Percentiles rank a stretch among this genome's conserved stretches.
These are phyloP conservation scores for Lasioglossum vierecki DNA, from an alignment of 2,888 invertebrate species.

Conservation along the genomic window DNA sequence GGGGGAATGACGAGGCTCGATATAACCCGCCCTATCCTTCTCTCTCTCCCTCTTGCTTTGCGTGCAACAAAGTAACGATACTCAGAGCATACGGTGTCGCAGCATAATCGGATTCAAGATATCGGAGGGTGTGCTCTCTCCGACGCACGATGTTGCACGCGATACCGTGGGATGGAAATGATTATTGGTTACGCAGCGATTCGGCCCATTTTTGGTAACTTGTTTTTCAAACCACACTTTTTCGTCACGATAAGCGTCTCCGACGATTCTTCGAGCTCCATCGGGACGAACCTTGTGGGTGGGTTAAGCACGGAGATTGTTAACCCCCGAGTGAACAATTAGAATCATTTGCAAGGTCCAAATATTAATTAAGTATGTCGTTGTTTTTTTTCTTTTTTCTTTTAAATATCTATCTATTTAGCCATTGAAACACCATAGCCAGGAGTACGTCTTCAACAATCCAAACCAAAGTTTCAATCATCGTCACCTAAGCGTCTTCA, in stretches of 20 bases:
- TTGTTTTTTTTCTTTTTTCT: not conserved
- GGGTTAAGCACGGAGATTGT: not conserved
- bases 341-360: not conserved
- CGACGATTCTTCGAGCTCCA: not conserved
- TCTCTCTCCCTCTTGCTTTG: not conserved
- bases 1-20: conserved; percentile 5
- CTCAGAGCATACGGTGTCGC: not conserved
- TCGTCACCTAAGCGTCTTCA: conserved; percentile 4
- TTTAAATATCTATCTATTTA: not conserved
- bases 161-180: conserved; percentile 8
- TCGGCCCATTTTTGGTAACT: conserved; percentile 9
- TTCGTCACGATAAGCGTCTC: not conserved
- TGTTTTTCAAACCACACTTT: not conserved
- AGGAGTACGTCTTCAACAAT: not conserved
- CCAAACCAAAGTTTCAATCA: not conserved
- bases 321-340: not conserved
- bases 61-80: not conserved
- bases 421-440: too few relatives aligned
- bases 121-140: not conserved
- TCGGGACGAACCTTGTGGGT: not conserved
- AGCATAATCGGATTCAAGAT: not conserved
- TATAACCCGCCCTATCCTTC: not conserved
- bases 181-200: not conserved
- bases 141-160: not conserved
- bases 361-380: not conserved